Evolutionary conservation across 2,113 vertebrate species (phyloP), one percentile per base, ranked within the genome.

Genomic region (Carollia perspicillata): DNA sequence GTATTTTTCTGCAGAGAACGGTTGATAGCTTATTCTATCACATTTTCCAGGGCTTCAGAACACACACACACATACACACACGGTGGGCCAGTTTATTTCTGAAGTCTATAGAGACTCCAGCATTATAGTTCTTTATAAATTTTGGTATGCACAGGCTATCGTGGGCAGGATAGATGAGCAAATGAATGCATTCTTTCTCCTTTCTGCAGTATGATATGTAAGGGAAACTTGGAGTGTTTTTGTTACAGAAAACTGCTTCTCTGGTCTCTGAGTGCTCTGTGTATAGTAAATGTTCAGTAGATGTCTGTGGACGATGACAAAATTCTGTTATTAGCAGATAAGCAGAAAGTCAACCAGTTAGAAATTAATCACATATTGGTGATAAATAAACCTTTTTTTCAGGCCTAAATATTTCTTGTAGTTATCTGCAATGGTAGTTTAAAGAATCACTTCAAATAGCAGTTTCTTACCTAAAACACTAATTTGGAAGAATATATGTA

Each of bases 291-390:
- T 35, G 47, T 72, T 71, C 40, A 93, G 26, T 85, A 72, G 84
- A 68, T 94, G 72, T 95, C 89, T 89, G 49, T 44, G 5, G 11
- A 55, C 49, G 35, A 72, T 66, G 47, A 90, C 49, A 91, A 69
- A 63, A 63, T 89, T 71, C 53, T 81, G 5, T 95, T 93, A 89
- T 71, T 95, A 89, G 84, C 60, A 55, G 66, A 89, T 96, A 81
- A 79, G 42, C 28, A 95, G 75, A 81, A 65, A 53, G 44, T 77
- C 60, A 77, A 5, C 79, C 35, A 83, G 2, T 90, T 87, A 88
- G 63, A 93, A 95, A 30, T 74, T 60, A 97, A 74, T 89, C 60
- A 77, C 8, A 2, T 89, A 92, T 95, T 91, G 33, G 60, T 90
- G 44, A 74, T 84, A 44, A 94, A 37, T 55, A 55, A 91, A 74